Base-by-base conservation (phyloP, 1,140 invertebrate species). In the Penaeus vannamei region DNA sequence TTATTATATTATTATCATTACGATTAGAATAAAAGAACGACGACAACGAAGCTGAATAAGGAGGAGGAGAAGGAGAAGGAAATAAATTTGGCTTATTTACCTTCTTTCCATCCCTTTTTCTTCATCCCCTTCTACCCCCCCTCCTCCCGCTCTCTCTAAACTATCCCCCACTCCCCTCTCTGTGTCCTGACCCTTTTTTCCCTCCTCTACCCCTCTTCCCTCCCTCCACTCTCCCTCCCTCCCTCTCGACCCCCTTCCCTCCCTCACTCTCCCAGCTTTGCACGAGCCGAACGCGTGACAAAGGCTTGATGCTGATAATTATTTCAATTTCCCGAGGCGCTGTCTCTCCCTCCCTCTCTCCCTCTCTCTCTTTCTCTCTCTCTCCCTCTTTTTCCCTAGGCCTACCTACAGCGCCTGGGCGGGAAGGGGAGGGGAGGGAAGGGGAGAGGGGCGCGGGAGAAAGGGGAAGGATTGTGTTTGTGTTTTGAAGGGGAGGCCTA, bases 261-360 rank as follows among this genome's bases (percentile, higher is more conserved):
- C 53, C 3, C 62, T 36, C 46, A 62, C 81, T 36, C 69, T 82
- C 20, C 19, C 66, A 62, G 81, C 87, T 84, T 88, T 88, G 87
- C 81, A 88, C 87, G 80, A 46, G 87, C n/a, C 32, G 64, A 29
- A 59, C 80, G 87, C 87, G 87, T 88, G 87, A 88, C 87, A 88
- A 88, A 88, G 87, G 81, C 87, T 88, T 84, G 87, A 88, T 88
- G 87, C 87, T 88, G 87, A 88, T 88, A 88, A 88, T 88, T 88
- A 88, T 88, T 88, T 88, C 87, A 88, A 88, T 88, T 88, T 88
- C 87, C 87, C 81, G 87, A 72, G 87, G 87, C 87, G 81, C n/a
- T 88, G 87, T 88, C 87, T 53, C 53, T 14, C 53, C 14, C 53
- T 1, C 53, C 14, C 53, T 53, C 53, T 53, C 53, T 7, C 53